Conservation (phyloP, 2,888 invertebrate genomes). For the Abrostola tripartita region DNA sequence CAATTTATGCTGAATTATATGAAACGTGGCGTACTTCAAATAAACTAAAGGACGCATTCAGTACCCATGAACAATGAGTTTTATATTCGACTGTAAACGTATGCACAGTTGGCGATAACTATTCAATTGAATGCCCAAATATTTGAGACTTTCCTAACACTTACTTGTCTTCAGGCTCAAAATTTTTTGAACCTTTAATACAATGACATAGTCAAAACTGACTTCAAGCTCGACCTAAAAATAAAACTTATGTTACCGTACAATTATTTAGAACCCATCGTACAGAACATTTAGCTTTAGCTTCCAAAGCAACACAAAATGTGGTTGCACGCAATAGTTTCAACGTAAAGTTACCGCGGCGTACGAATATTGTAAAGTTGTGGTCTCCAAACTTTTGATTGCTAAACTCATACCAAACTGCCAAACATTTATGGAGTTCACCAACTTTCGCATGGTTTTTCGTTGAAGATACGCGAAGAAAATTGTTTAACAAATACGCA, state of each 20-base stretch:
- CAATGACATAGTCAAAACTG: too few relatives aligned
- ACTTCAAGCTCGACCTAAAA: too few relatives aligned
- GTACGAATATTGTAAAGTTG: slow-evolving; percentile 27
- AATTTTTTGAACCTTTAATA: too few relatives aligned
- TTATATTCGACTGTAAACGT: too few relatives aligned
- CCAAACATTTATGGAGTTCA: slow-evolving; percentile 22
- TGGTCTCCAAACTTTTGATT: slow-evolving; percentile 36
- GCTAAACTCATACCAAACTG: slow-evolving; percentile 17
- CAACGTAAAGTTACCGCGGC: slow-evolving; percentile 4
- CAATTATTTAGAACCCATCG: too few relatives aligned
- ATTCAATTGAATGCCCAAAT: too few relatives aligned
- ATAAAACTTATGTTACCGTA: too few relatives aligned
- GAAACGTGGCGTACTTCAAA: neutral
- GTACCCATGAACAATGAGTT: too few relatives aligned
- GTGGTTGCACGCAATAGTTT: slow-evolving; percentile 1
- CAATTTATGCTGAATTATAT: slow-evolving; percentile 10
- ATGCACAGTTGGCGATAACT: too few relatives aligned
- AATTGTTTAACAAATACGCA: slow-evolving; percentile 41
- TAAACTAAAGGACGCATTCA: neutral
- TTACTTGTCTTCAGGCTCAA: too few relatives aligned
- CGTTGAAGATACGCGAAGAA: slow-evolving; percentile 23
- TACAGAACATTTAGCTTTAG: too few relatives aligned
- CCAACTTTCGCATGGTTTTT: slow-evolving; percentile 27
- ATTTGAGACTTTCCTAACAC: too few relatives aligned
- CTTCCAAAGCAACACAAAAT: neutral